Evolutionary conservation across 2,888 invertebrate genomes (phyloP), one percentile per base, ranked within the genome.

Genomic region (Catocala fraxini): DNA sequence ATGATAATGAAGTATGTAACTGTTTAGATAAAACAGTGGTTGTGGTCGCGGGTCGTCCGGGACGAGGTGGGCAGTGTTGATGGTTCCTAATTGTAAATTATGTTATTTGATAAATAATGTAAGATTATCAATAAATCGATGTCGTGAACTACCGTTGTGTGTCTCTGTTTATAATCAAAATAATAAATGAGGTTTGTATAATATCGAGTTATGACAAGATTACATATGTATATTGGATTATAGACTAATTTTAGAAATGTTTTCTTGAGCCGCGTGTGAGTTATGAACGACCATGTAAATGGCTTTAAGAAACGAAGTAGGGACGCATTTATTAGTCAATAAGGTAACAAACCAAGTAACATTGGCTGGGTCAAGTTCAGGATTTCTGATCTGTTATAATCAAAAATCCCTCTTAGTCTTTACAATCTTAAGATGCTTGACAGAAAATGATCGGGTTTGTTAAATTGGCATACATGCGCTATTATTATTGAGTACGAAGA

Each of bases 1-100:
- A 59, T 71, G 55, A 25, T 71, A 63, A 63, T 60, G n/a, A 49
- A 46, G 15, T 6, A 0, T 35, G 11, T 42, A 34, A 0, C 13
- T 54, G 35, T 25, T 12, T 7, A 42, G 35, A 45, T 42, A 56
- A 43, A 48, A 56, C 33, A 59, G 33, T 34, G 33, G 43, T 15
- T 9, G 9, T 7, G 15, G 46, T 15, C 12, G 45, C 1, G 12
- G 12, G 12, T 48, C 48, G 11, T 15, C 55, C 12, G 34, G n/a
- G 6, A 51, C 10, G 25, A 11, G 25, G 42, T 49, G 48, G 42
- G 41, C 47, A 33, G 56, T 56, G 56, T 56, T 39, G 56, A 56
- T 33, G 34, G 58, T 25, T 46, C 25, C 13, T 52, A 46, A 35
- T 51, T 15, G 11, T 51, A 47, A 58, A 46, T 46, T 52, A 52